Base-by-base conservation (phyloP, 2,797 vertebrate genomes). In the Delichon dasypus region DNA sequence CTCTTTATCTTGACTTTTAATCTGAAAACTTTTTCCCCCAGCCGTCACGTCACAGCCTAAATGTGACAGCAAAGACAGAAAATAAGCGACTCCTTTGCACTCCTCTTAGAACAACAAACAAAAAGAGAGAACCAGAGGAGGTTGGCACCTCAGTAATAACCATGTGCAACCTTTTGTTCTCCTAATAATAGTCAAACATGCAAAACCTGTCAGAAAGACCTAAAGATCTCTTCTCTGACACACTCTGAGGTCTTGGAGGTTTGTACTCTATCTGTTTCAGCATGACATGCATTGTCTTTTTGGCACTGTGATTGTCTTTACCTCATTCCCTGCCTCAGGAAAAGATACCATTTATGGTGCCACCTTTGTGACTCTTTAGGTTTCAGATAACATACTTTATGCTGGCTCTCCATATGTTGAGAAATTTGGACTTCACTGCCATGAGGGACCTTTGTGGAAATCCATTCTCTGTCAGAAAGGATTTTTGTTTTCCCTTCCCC, bases 191-290 rank as follows among this genome's bases (percentile, higher is more conserved):
- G 85, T 84, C 79, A 93, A 96, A 88, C 29, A 61, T 91, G 91
- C 85, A 97, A 96, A 97, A 96, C 72, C 93, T 95, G 86, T 94
- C 48, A 29, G 92, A 96, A 96, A 96, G 85, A 89, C 71, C 64
- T 86, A 73, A 89, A 95, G 62, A 76, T 94, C 90, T 96, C 86
- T 86, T 97, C 93, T 93, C 73, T 25, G 60, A 96, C 93, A 75
- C n/a, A 65, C 88, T 88, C 85, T 70, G 64, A 94, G 58, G 79
- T 96, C 91, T 96, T 38, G 10, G 57, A 74, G 65, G 53, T 93
- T 96, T 95, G 77, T 88, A 77, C 84, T 96, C 92, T 89, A 95
- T 97, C 92, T 96, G 94, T 91, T 97, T 96, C 92, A 86, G 45
- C 9, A 7, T 96, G 92, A 96, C 95, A 94, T 55, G 60, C 71